These are phyloP conservation scores for Oceanodroma leucorhoa DNA, from an alignment of 2,797 vertebrate species.

Conservation along the genomic window DNA sequence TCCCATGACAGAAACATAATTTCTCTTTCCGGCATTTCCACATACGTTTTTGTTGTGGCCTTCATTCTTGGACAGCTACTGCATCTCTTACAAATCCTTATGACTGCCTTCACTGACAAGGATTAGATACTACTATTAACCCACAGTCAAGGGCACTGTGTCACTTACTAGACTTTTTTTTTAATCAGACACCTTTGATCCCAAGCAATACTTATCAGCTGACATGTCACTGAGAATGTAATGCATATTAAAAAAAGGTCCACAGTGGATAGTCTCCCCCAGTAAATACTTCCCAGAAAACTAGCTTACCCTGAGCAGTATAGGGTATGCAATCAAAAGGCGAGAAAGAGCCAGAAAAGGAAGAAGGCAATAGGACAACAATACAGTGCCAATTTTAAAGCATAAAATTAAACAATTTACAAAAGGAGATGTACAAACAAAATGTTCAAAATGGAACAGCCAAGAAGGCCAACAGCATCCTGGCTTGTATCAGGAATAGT, in stretches of 20 bases:
- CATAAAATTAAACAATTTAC: neutral
- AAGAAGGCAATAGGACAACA: neutral
- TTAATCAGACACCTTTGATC: slow-evolving; percentile 53
- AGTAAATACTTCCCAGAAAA: neutral
- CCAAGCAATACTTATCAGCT: slow-evolving; percentile 25
- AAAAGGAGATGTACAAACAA: neutral
- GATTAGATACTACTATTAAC: slow-evolving; percentile 46
- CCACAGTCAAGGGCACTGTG: slow-evolving; percentile 24
- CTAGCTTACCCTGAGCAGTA: neutral
- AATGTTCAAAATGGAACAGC: neutral
- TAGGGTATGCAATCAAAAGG: neutral
- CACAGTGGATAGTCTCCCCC: neutral
- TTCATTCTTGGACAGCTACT: slow-evolving; percentile 27
- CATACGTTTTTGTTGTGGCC: neutral
- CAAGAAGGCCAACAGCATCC: no score
- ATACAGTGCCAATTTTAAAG: neutral
- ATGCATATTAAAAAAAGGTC: slow-evolving; percentile 5
- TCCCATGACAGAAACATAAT: neutral
- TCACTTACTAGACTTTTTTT: neutral
- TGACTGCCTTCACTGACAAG: slow-evolving; percentile 19
- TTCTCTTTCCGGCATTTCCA: neutral
- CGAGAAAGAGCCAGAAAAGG: neutral
- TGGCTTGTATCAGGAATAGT: no score
- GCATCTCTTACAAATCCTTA: neutral
- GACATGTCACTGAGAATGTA: neutral